Conservation (phyloP, 2,888 invertebrate species). For the Idaea aversata region DNA sequence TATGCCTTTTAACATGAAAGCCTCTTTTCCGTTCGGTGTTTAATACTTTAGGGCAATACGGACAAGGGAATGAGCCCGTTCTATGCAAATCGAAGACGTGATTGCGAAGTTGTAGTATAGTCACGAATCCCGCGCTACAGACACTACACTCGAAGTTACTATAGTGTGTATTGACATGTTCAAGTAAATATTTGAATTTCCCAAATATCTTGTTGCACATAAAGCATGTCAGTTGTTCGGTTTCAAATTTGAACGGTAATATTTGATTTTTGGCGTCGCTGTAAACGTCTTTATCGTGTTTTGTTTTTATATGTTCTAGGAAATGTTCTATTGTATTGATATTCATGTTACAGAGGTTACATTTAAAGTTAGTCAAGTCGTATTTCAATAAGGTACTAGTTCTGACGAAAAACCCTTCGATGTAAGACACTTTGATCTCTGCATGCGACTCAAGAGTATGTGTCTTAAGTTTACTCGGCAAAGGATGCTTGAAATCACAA, state of each 20-base stretch:
- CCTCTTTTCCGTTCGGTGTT: neutral
- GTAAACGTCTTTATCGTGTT: constrained; percentile 25
- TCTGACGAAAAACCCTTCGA: constrained; percentile 32
- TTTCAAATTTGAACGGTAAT: constrained; percentile 32
- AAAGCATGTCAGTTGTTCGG: constrained; percentile 21
- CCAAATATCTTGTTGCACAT: constrained; percentile 20
- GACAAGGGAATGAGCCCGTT: neutral
- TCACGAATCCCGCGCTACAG: constrained; percentile 6
- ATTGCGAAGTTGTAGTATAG: neutral
- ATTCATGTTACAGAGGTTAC: constrained; percentile 23
- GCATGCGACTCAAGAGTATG: constrained; percentile 46
- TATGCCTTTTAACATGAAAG: neutral
- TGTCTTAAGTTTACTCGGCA: constrained; percentile 45
- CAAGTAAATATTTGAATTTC: constrained; percentile 21
- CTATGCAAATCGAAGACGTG: neutral
- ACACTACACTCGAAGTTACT: constrained; percentile 16
- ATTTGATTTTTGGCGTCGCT: constrained; percentile 36
- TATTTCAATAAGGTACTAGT: constrained; percentile 42
- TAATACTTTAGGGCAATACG: neutral
- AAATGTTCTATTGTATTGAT: constrained; percentile 22
- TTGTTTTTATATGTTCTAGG: constrained; percentile 25
- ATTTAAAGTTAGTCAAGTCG: constrained; percentile 48
- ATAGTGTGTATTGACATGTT: constrained; percentile 24
- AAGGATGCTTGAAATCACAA: constrained; percentile 39
- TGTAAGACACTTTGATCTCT: constrained; percentile 29